Evolutionary conservation across 2,888 invertebrate species (phyloP).

Genomic region (Herminia tarsipennalis): DNA sequence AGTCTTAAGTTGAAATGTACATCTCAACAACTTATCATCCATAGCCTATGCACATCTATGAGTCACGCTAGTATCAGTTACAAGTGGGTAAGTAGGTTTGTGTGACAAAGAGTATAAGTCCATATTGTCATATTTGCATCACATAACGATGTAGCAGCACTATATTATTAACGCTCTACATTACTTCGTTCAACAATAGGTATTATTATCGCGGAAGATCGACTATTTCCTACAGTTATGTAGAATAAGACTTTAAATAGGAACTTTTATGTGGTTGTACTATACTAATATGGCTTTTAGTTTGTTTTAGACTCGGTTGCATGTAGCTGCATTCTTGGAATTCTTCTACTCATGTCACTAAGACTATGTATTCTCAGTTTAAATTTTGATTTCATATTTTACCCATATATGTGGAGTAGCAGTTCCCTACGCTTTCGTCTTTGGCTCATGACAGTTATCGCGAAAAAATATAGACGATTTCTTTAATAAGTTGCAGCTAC

Average conservation of each 20-base stretch:
- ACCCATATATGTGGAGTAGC: too few relatives aligned
- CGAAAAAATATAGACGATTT: too few relatives aligned
- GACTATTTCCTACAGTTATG: not conserved
- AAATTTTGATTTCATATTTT: too few relatives aligned
- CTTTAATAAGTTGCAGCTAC: too few relatives aligned
- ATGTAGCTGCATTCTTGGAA: too few relatives aligned
- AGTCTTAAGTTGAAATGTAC: too few relatives aligned
- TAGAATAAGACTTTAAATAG: not conserved
- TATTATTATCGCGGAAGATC: constrained; percentile 27
- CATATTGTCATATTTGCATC: constrained; percentile 37
- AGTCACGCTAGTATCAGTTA: constrained; percentile 28
- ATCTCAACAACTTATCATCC: too few relatives aligned
- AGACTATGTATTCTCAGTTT: too few relatives aligned
- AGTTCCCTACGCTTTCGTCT: too few relatives aligned
- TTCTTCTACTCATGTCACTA: too few relatives aligned
- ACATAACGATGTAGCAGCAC: constrained; percentile 22
- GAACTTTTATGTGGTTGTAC: not conserved
- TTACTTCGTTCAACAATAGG: constrained; percentile 15
- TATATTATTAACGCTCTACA: constrained; percentile 30
- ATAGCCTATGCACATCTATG: constrained; percentile 16
- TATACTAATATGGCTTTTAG: constrained; percentile 2
- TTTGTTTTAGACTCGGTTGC: too few relatives aligned
- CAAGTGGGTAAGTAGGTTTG: constrained; percentile 25
- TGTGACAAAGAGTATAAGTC: constrained; percentile 32
- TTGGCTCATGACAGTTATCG: too few relatives aligned